Base-by-base conservation (phyloP, 2,113 vertebrate species). In the Lasiurus cinereus region DNA sequence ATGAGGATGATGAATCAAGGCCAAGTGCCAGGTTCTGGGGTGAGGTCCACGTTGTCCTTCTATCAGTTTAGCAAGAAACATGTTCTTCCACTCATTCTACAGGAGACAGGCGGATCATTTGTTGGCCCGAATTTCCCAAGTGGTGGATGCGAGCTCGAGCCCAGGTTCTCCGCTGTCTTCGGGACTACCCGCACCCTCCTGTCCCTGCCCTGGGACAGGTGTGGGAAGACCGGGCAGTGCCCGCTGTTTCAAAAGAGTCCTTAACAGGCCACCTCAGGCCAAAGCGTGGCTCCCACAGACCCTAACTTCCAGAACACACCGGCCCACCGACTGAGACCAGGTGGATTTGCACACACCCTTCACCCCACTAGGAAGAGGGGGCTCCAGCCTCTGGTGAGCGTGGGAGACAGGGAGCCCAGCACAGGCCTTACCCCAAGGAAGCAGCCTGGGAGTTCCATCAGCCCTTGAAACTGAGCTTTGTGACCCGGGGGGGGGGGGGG, bases 391-490 rank as follows among this genome's bases (percentile, higher is more conserved):
- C 94, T 22, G 39, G 0, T 6, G 6, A 31, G 19, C 46, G 4
- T 69, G 50, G 31, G 70, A 54, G 39, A 39, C 54, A 48, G 6
- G 21, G 29, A n/a, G 62, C 12, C 52, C 15, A 70, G 50, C 22
- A 5, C 10, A 19, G 10, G 69, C 54, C 67, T 94, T 56, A 52
- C 16, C 62, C 29, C 1, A 14, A 73, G 24, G 36, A 31, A 48
- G 39, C 76, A 31, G 69, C 36, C 88, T 70, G 22, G 29, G 70
- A 33, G 31, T 84, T 94, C 91, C 22, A 56, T 11, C 39, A 3
- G 33, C 50, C 48, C 27, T 84, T 0, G 3, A 59, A 96, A 78
- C 70, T 19, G 46, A 95, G 62, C 83, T 67, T 83, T 94, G 77
- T 93, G 79, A 95, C 33, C 85, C 21, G 19, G 0, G 15, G 21